Evolutionary conservation across 2,888 invertebrate species (phyloP), one percentile per base, ranked within the genome.

Genomic region (Agrochola litura): DNA sequence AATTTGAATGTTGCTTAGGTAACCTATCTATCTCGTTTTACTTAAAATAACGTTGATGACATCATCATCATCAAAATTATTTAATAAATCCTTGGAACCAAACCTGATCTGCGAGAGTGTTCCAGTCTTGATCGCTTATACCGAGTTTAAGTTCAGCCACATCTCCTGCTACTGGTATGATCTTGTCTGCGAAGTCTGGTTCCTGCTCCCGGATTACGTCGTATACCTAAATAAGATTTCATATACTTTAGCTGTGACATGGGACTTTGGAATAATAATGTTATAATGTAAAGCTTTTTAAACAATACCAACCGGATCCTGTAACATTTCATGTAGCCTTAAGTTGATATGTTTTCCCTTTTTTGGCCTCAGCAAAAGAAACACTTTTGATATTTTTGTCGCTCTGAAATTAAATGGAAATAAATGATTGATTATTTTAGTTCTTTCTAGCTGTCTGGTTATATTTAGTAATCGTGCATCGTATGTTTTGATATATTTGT

Each of bases 81-180:
- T 52, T 52, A 14, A 54, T 54, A 10, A 54, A 22, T 22, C 9
- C 22, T 54, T 22, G 22, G n/a, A 56, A 12, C 10, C 19, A 22
- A 19, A 76, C 76, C 76, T 77, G 25, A 14, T 77, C 58, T 10
- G 77, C 6, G 16, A 76, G 37, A 41, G 16, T 77, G 16, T 58
- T 49, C 77, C 77, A 76, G 49, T 76, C 77, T 30, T 77, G 2
- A 16, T 60, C 64, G 10, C 49, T 58, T 3, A 76, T 12, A 1
- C 76, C 76, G 1, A 76, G 76, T 25, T 22, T 77, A 2, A 77
- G 65, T 30, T 65, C 58, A 41, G n/a, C 58, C 0, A 77, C 41
- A 49, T 76, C 76, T 16, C 76, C 76, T 14, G n/a, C 14, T 37
- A 76, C 19, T 14, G 61, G 19, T 30, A 54, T 16, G 8, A 76